Percentiles rank a stretch among this genome's conserved stretches.
Conservation (phyloP, 1,140 invertebrate genomes). For the Megathymus violae region DNA sequence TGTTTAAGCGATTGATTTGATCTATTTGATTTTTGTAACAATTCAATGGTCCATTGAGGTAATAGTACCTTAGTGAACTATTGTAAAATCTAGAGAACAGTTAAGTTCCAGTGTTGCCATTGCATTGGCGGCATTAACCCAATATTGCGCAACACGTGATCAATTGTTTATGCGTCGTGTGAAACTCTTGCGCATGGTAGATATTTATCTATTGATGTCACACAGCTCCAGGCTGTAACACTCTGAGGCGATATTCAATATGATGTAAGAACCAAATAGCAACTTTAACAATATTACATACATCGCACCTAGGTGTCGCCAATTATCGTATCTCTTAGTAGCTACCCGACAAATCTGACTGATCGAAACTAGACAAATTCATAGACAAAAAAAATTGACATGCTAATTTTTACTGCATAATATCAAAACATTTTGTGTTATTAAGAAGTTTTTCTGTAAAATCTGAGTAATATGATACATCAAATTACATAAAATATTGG, state of each 20-base stretch:
- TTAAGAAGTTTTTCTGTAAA: too few species aligned
- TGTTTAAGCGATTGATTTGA: neutral
- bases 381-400: too few species aligned
- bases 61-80: neutral
- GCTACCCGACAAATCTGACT: neutral
- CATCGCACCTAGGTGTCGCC: too few species aligned
- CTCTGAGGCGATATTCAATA: neutral
- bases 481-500: too few species aligned
- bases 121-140: conserved; percentile 1
- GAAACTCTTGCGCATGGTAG: conserved; percentile 15
- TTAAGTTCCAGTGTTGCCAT: conserved; percentile 3
- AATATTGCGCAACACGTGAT: conserved; percentile 25
- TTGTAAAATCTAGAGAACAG: conserved; percentile 5
- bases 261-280: neutral
- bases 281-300: too few species aligned
- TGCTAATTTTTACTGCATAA: too few species aligned
- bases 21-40: neutral
- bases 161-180: conserved; percentile 29
- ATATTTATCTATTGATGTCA: conserved; percentile 27
- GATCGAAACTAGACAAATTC: too few species aligned
- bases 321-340: too few species aligned
- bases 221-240: neutral
- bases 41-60: neutral
- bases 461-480: too few species aligned
- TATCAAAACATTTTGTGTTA: too few species aligned